These are phyloP conservation scores for Barnardius zonarius DNA, from an alignment of 2,113 vertebrate genomes.

Conservation along the genomic window DNA sequence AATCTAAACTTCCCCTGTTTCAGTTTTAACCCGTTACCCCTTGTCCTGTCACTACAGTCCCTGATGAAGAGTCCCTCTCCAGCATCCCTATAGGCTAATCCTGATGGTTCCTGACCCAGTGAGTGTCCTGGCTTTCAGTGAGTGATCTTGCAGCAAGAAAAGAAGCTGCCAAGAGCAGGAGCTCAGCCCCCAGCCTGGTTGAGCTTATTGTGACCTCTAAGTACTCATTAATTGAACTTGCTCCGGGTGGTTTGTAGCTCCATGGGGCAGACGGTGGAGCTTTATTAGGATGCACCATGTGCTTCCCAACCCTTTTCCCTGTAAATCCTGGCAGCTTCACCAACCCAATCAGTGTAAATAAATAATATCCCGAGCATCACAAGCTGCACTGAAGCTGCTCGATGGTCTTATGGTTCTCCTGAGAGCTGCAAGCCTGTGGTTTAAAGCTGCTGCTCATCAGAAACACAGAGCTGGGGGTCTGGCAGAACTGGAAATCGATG, in stretches of 20 bases:
- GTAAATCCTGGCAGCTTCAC: neutral
- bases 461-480: neutral
- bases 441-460: neutral
- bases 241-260: neutral
- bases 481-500: rapidly evolving
- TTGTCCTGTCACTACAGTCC: too few species aligned
- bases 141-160: neutral
- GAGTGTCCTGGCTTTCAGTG: neutral
- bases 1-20: too few species aligned
- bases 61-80: too few species aligned
- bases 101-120: neutral
- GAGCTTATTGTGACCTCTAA: neutral
- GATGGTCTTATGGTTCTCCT: rapidly evolving
- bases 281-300: neutral
- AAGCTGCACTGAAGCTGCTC: neutral
- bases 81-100: too few species aligned
- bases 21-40: too few species aligned
- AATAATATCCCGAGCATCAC: rapidly evolving
- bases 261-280: neutral
- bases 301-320: neutral
- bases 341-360: rapidly evolving
- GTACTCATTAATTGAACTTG: neutral
- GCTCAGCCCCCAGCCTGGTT: neutral
- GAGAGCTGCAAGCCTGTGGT: rapidly evolving
- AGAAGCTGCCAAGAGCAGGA: neutral